Evolutionary conservation across 2,113 vertebrate species (phyloP).

Genomic region (Prietella phreatophila): DNA sequence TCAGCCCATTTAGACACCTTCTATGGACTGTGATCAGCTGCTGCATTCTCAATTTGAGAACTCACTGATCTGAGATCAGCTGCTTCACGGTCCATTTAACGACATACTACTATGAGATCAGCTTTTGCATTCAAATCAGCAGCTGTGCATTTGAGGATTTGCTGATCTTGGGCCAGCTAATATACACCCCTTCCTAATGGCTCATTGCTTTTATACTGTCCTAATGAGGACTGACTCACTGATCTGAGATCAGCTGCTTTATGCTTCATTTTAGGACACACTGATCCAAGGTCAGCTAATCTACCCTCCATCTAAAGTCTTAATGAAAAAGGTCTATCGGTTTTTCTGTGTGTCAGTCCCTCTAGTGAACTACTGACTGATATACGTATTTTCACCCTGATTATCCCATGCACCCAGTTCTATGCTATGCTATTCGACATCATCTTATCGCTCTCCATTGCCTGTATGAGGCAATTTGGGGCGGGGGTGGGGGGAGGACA

Average conservation of each 20-base stretch:
- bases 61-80: conserved; percentile 9
- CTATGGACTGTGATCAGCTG: not conserved
- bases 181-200: not conserved
- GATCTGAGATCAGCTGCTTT: conserved; percentile 4
- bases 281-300: not conserved
- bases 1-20: not conserved
- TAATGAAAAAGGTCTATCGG: not conserved
- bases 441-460: not conserved
- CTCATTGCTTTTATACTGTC: not conserved
- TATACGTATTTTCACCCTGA: not conserved
- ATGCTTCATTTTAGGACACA: not conserved
- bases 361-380: not conserved
- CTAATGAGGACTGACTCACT: not conserved
- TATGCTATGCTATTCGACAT: not conserved
- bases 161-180: not conserved
- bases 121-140: not conserved
- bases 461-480: conserved; percentile 11
- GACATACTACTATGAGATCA: not conserved
- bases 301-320: not conserved
- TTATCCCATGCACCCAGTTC: not conserved
- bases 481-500: not conserved
- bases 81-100: not conserved
- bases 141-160: not conserved
- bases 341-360: not conserved
- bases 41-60: not conserved